Evolutionary conservation across 2,888 invertebrate species (phyloP).

Genomic region (Allolobophora icterica): DNA sequence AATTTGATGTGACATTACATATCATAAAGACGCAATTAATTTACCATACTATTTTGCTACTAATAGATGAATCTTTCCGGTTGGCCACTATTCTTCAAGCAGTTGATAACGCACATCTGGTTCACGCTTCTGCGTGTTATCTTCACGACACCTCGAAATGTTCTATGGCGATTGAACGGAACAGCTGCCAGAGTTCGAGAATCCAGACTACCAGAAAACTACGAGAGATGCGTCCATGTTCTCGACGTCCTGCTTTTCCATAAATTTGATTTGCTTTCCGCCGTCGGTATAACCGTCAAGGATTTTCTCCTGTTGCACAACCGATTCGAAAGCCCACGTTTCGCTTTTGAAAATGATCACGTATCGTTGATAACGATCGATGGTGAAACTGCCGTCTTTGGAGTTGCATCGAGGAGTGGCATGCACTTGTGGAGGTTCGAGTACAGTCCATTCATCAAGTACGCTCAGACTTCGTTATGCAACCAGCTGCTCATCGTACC

Average conservation of each 20-base stretch:
- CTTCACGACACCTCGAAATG: no score
- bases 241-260: background rate
- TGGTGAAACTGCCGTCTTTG: background rate
- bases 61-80: no score
- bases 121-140: no score
- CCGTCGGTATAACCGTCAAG: background rate
- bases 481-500: background rate
- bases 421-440: background rate
- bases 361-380: background rate
- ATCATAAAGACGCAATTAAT: no score
- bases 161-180: background rate
- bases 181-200: background rate
- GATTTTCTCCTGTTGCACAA: background rate
- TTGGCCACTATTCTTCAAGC: no score
- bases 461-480: background rate
- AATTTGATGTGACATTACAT: no score
- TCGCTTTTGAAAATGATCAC: background rate
- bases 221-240: conserved; percentile 1
- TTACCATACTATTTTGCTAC: no score
- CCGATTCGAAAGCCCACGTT: background rate
- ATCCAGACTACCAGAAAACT: background rate
- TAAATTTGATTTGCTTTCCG: background rate
- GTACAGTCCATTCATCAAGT: background rate
- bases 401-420: background rate
- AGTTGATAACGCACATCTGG: no score